These are phyloP conservation scores for Griposia aprilina DNA, from an alignment of 2,888 invertebrate species.

Conservation along the genomic window DNA sequence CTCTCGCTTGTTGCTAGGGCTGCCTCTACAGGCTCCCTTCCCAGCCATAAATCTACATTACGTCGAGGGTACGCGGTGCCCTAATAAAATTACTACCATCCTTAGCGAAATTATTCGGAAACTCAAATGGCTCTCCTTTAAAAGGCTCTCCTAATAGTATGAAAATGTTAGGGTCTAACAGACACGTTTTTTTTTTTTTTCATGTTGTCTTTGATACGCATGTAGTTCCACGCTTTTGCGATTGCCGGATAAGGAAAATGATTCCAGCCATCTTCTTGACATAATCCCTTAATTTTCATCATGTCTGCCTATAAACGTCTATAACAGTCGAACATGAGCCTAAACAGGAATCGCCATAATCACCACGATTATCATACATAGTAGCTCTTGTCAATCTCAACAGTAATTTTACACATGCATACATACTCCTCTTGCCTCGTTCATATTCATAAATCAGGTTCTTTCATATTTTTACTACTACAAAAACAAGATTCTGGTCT, in stretches of 20 bases:
- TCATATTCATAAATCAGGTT: neutral
- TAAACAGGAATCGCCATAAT: neutral
- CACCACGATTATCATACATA: neutral
- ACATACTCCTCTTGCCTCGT: neutral
- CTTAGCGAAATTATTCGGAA: constrained; percentile 60
- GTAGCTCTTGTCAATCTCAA: neutral
- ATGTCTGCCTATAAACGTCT: neutral
- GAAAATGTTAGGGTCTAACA: constrained; percentile 23
- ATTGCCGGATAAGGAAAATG: neutral
- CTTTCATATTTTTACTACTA: neutral
- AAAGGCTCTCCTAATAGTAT: constrained; percentile 27
- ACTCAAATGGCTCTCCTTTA: constrained; percentile 51
- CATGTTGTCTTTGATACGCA: constrained; percentile 5
- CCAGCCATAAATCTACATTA: constrained; percentile 58
- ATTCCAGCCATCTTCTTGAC: neutral
- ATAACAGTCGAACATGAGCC: neutral
- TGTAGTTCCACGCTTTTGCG: neutral
- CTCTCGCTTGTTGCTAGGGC: constrained; percentile 34
- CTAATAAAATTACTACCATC: constrained; percentile 61
- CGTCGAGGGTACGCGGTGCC: constrained; percentile 37
- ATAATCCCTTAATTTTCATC: neutral
- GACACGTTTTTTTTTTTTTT: constrained; percentile 17
- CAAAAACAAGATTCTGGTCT: neutral
- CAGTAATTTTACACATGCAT: neutral
- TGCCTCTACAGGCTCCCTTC: neutral